Conservation (phyloP, 2,797 vertebrate genomes). For the Peromyscus nudipes region DNA sequence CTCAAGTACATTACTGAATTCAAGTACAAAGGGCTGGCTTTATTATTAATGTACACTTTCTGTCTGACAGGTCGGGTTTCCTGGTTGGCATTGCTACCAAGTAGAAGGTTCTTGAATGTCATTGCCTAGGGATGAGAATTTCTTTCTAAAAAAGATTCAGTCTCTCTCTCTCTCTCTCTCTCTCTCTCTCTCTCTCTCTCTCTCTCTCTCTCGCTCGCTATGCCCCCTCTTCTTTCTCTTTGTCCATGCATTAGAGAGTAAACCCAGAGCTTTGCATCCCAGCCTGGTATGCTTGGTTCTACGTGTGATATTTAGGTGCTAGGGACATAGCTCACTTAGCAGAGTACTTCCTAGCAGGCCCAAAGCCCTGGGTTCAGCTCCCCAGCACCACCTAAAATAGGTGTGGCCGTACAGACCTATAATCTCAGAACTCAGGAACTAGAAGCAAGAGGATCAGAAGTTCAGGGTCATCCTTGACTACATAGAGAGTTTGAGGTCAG, state of each 20-base stretch:
- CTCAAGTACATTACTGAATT: constrained; percentile 32
- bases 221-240: neutral
- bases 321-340: neutral
- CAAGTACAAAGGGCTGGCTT: constrained; percentile 15
- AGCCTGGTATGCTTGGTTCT: neutral
- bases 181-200: no score
- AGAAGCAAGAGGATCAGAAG: neutral
- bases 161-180: neutral
- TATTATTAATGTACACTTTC: neutral
- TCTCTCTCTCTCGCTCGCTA: no score
- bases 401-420: neutral
- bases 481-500: neutral
- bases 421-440: neutral
- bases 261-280: neutral
- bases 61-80: neutral
- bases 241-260: neutral
- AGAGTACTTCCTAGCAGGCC: neutral
- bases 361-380: neutral
- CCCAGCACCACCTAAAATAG: no score
- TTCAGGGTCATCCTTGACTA: neutral
- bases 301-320: neutral
- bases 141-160: neutral
- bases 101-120: neutral
- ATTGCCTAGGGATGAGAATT: constrained; percentile 36
- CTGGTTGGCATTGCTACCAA: neutral